Evolutionary conservation across 2,888 invertebrate genomes (phyloP).

Genomic region (Chalcosyrphus nemorum): DNA sequence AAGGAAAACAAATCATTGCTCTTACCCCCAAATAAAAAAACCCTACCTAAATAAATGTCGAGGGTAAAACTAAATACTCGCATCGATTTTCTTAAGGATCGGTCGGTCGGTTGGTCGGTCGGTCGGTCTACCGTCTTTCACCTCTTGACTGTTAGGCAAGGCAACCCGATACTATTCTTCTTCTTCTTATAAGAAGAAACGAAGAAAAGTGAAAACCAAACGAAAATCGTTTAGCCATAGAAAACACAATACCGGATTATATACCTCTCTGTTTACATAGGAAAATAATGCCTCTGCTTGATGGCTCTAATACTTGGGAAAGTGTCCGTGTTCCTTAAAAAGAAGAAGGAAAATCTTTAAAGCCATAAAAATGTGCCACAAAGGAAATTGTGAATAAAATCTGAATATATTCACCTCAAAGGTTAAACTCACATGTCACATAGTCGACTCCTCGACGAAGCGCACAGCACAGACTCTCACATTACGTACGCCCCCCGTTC

Average conservation of each 20-base stretch:
- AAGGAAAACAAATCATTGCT: constrained; percentile 31
- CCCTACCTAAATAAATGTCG: not conserved
- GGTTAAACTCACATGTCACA: constrained; percentile 72
- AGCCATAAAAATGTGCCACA: constrained; percentile 71
- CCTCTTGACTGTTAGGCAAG: constrained; percentile 51
- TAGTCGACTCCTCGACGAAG: constrained; percentile 26
- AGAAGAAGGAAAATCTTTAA: constrained; percentile 72
- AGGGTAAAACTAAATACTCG: constrained; percentile 59
- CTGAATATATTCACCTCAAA: constrained; percentile 70
- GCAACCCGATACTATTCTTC: constrained; percentile 53
- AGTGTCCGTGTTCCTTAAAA: constrained; percentile 38
- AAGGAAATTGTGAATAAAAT: constrained; percentile 70
- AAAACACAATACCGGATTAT: constrained; percentile 59
- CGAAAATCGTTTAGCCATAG: constrained; percentile 59
- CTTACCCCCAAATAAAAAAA: constrained; percentile 3
- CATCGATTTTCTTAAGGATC: constrained; percentile 59
- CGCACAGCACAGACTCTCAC: constrained; percentile 9
- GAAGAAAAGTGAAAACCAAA: constrained; percentile 38
- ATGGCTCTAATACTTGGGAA: constrained; percentile 59
- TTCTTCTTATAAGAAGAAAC: constrained; percentile 23
- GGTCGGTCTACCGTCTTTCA: constrained; percentile 54
- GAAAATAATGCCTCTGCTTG: constrained; percentile 56
- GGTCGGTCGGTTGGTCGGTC: too few species aligned
- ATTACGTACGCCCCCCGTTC: not conserved
- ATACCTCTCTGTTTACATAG: constrained; percentile 53